Conservation (phyloP, 2,797 vertebrate genomes). For the Anolis apletophallus region DNA sequence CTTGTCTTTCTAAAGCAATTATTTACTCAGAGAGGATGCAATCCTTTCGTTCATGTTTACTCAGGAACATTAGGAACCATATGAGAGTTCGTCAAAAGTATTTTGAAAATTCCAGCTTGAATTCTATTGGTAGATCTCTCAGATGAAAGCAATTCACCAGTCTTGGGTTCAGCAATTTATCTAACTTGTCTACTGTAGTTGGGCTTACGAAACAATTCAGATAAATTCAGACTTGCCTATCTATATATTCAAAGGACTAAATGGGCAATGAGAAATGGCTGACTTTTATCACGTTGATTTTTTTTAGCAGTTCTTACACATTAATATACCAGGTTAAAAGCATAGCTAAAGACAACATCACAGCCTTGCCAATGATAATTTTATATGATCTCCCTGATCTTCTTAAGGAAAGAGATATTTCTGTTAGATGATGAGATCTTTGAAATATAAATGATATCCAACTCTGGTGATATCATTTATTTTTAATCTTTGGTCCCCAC, state of each 20-base stretch:
- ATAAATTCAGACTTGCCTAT: too few relatives aligned
- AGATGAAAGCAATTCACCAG: neutral
- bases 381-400: too few relatives aligned
- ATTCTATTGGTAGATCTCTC: neutral
- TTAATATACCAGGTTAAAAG: too few relatives aligned
- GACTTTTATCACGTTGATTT: too few relatives aligned
- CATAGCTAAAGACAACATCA: neutral
- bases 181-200: too few relatives aligned
- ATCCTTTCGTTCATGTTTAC: neutral
- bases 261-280: too few relatives aligned
- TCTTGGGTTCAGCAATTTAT: too few relatives aligned
- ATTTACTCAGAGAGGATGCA: neutral
- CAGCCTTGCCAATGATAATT: too few relatives aligned
- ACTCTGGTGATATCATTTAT: too few relatives aligned
- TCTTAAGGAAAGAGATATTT: neutral
- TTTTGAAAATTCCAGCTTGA: neutral
- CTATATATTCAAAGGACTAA: too few relatives aligned
- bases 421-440: neutral
- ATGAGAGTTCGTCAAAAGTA: neutral
- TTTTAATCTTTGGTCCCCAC: neutral
- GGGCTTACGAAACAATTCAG: too few relatives aligned
- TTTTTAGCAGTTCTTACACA: too few relatives aligned
- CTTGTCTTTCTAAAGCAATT: neutral
- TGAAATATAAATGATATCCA: neutral
- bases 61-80: neutral